These are phyloP conservation scores for Boulengeromyrus knoepffleri DNA, from an alignment of 2,113 vertebrate species.

Conservation along the genomic window DNA sequence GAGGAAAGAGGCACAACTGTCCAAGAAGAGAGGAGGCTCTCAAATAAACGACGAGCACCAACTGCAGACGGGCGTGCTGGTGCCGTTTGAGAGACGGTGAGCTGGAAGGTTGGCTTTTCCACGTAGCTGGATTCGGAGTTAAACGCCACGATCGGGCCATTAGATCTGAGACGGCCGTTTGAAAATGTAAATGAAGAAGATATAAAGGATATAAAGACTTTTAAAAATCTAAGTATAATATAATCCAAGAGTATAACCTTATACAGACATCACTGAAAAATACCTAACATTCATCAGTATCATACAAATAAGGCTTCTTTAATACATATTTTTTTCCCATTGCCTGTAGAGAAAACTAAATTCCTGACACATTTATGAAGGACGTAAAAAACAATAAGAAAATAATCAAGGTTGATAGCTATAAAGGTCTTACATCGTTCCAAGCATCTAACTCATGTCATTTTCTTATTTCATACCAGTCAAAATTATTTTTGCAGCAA, in stretches of 20 bases:
- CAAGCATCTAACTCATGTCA: not conserved
- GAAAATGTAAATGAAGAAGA: not conserved
- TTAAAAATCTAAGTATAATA: not conserved
- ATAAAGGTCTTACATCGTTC: not conserved
- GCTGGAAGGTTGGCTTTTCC: conserved; percentile 18
- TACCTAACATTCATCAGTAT: not conserved
- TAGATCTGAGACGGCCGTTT: not conserved
- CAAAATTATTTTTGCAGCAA: not conserved
- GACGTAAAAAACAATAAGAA: not conserved
- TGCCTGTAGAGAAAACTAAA: not conserved
- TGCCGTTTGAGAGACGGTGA: not conserved
- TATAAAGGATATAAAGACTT: not conserved
- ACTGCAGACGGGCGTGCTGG: conserved; percentile 41
- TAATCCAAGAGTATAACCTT: not conserved
- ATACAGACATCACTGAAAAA: not conserved
- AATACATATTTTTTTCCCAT: not conserved
- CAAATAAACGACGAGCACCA: conserved; percentile 44
- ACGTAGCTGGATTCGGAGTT: not conserved
- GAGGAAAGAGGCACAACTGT: conserved; percentile 34
- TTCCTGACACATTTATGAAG: not conserved
- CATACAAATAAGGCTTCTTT: not conserved
- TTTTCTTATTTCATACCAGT: not conserved
- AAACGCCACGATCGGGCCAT: not conserved
- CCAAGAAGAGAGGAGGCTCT: conserved; percentile 15
- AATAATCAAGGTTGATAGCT: not conserved